Evolutionary conservation across 2,113 vertebrate species (phyloP).

Genomic region (Carlito syrichta): DNA sequence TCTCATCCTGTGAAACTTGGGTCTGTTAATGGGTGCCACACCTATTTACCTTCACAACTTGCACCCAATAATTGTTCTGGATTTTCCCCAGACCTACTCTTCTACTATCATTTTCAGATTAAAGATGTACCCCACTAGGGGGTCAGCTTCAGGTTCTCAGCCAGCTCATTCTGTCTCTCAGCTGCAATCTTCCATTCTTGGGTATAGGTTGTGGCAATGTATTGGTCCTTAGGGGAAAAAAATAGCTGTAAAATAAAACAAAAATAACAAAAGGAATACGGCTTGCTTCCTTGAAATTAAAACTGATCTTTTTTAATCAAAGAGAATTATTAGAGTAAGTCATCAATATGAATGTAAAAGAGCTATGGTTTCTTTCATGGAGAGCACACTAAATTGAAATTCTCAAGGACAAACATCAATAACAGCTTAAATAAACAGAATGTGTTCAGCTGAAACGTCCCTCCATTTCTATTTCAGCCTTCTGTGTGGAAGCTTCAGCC

Average conservation of each 20-base stretch:
- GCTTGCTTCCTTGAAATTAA: constrained; percentile 32
- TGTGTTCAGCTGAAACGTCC: constrained; percentile 61
- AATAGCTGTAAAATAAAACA: neutral
- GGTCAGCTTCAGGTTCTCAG: neutral
- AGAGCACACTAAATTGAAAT: constrained; percentile 56
- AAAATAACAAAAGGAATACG: neutral
- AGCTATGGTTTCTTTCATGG: constrained; percentile 34
- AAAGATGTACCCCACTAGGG: neutral
- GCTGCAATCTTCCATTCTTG: neutral
- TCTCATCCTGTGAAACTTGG: neutral
- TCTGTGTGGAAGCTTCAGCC: constrained; percentile 40
- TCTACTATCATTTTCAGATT: neutral
- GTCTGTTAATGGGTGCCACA: neutral
- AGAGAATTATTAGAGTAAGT: constrained; percentile 53
- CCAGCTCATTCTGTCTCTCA: neutral
- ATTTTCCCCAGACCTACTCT: neutral
- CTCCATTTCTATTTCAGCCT: constrained; percentile 50
- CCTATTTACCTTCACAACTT: neutral
- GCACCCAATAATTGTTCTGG: neutral
- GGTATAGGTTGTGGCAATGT: neutral
- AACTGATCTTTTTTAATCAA: constrained; percentile 53
- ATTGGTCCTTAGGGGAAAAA: neutral
- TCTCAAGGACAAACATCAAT: constrained; percentile 62
- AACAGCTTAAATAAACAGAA: constrained; percentile 67
- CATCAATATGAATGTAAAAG: constrained; percentile 49